A percentile compares a stretch with the other conserved stretches of the same genome.
Conservation (phyloP, 2,888 invertebrate species). For the Reticulitermes lucifugus region DNA sequence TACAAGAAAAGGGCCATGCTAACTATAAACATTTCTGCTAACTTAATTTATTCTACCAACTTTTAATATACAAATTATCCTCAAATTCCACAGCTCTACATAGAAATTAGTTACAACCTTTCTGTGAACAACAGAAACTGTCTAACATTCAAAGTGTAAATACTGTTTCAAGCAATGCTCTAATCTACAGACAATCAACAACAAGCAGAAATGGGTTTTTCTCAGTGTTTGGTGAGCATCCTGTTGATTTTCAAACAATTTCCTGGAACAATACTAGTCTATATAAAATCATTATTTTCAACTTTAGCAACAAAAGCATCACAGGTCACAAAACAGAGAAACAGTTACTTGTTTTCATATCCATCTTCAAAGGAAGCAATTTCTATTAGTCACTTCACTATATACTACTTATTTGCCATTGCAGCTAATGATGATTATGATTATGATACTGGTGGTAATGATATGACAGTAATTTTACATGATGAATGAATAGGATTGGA, state of each 20-base stretch:
- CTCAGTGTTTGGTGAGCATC: conserved; percentile 36
- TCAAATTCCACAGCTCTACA: conserved; percentile 4
- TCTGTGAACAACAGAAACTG: neutral
- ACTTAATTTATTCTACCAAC: neutral
- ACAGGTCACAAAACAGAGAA: conserved; percentile 12
- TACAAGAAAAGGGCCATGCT: conserved; percentile 30
- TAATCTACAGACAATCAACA: conserved; percentile 29
- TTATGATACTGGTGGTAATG: no score
- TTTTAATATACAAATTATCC: neutral
- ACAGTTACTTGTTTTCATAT: neutral
- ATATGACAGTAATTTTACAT: no score
- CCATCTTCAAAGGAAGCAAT: neutral
- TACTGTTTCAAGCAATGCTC: conserved; percentile 36
- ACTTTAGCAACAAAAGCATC: conserved; percentile 29
- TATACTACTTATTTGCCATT: neutral
- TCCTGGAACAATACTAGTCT: conserved; percentile 40
- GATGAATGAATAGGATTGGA: no score
- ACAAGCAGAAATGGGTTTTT: conserved; percentile 10
- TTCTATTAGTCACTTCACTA: neutral
- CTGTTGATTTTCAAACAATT: conserved; percentile 34
- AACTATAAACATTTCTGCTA: neutral
- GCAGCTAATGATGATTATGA: no score
- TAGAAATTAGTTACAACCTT: conserved; percentile 8
- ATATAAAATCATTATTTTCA: conserved; percentile 21
- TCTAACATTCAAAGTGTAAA: neutral